These are phyloP conservation scores for Stigmatopora nigra DNA, from an alignment of 2,113 vertebrate species.

Conservation along the genomic window DNA sequence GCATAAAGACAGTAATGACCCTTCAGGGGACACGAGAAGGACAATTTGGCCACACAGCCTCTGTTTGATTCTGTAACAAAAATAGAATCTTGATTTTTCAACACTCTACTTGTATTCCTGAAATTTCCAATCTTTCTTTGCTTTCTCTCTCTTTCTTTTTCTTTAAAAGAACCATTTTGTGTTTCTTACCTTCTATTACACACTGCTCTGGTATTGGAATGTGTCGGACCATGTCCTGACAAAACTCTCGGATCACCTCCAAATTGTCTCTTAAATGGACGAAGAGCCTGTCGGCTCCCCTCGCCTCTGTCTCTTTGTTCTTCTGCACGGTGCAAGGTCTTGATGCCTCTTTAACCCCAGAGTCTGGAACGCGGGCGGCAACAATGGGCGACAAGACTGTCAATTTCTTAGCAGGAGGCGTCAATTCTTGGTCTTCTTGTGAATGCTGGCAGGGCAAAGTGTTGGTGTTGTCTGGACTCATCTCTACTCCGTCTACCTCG, in stretches of 20 bases:
- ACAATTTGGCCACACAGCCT: constrained; percentile 82
- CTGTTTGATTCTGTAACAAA: constrained; percentile 67
- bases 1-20: constrained; percentile 90
- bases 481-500: constrained; percentile 55
- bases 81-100: not conserved
- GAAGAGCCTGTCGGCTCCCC: constrained; percentile 76
- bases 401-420: constrained; percentile 22
- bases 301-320: constrained; percentile 33
- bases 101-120: no score
- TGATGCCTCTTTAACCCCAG: constrained; percentile 38
- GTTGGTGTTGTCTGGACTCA: constrained; percentile 57
- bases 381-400: constrained; percentile 11
- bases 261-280: constrained; percentile 82
- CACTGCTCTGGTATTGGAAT: constrained; percentile 87
- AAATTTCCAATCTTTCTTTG: no score
- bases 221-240: constrained; percentile 71
- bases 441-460: constrained; percentile 51
- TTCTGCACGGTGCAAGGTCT: constrained; percentile 24
- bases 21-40: constrained; percentile 88
- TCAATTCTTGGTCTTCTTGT: constrained; percentile 26
- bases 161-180: not conserved
- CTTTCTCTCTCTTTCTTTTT: not conserved
- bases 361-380: not conserved
- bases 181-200: constrained; percentile 81
- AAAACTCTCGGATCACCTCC: constrained; percentile 76